Evolutionary conservation across 2,113 vertebrate species (phyloP).

Genomic region (Hiodon alosoides): DNA sequence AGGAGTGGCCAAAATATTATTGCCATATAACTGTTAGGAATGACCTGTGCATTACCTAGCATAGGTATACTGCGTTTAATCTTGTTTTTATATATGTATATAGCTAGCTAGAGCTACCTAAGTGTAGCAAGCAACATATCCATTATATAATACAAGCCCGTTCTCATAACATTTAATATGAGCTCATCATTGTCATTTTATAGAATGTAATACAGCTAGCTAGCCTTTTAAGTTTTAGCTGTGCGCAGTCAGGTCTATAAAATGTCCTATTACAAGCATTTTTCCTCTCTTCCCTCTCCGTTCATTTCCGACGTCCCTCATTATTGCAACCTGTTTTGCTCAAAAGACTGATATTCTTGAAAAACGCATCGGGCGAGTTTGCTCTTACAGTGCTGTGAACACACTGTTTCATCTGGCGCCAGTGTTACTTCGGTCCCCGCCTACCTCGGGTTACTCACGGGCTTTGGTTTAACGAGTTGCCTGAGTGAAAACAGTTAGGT

Average conservation of each 20-base stretch:
- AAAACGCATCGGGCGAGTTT: neutral
- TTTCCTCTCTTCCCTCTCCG: slow-evolving; percentile 25
- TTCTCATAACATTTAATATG: neutral
- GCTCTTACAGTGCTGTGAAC: slow-evolving; percentile 8
- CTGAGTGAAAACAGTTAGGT: neutral
- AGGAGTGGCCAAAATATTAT: slow-evolving; percentile 15
- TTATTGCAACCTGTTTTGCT: neutral
- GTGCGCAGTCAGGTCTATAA: slow-evolving; percentile 25
- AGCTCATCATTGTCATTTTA: neutral
- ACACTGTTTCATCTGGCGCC: slow-evolving; percentile 11
- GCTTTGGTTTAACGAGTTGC: neutral
- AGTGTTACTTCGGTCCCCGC: slow-evolving; percentile 26
- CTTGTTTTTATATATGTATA: slow-evolving; percentile 39
- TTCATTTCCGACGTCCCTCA: slow-evolving; percentile 10
- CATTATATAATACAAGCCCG: neutral
- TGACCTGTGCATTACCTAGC: slow-evolving; percentile 51
- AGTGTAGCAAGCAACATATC: slow-evolving; percentile 2
- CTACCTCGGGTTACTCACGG: slow-evolving; percentile 21
- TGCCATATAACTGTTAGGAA: slow-evolving; percentile 38
- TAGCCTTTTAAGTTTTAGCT: slow-evolving; percentile 17
- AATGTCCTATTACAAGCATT: slow-evolving; percentile 6
- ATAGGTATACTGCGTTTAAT: slow-evolving; percentile 47
- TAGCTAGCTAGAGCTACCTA: slow-evolving; percentile 54
- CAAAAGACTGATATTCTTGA: slow-evolving; percentile 8
- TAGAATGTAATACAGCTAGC: neutral